Percentiles rank a stretch among this genome's conserved stretches.
Evolutionary conservation across 2,113 vertebrate genomes (phyloP).

Genomic region (Cyanoliseus patagonus): DNA sequence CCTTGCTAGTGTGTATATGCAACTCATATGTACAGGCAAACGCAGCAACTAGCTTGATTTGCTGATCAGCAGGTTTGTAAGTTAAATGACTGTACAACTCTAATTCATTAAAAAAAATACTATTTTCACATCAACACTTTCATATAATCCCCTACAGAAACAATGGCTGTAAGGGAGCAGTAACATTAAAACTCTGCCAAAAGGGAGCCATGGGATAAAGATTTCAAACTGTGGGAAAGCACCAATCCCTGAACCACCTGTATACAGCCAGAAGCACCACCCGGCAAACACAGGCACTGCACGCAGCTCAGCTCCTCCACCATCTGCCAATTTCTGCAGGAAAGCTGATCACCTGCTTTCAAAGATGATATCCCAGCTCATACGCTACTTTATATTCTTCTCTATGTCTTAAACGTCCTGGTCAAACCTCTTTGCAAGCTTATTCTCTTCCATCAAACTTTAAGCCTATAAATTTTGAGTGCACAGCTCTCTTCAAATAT

Average conservation of each 20-base stretch:
- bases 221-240: neutral
- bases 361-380: neutral
- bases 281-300: neutral
- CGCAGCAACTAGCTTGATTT: neutral
- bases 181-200: neutral
- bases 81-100: neutral
- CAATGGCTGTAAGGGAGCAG: neutral
- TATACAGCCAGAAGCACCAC: neutral
- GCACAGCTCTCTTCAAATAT: neutral
- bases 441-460: neutral
- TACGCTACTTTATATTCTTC: neutral
- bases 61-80: constrained; percentile 17
- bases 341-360: neutral
- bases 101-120: neutral
- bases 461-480: rapidly evolving
- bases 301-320: neutral
- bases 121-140: neutral
- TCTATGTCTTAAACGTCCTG: neutral
- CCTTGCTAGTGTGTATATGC: neutral
- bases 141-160: neutral
- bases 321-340: neutral
- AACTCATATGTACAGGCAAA: neutral
- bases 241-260: neutral
- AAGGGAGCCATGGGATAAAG: neutral
- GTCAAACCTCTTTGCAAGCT: neutral